A percentile compares a stretch with the other conserved stretches of the same genome.
phyloP scores from a whole-genome alignment of 2,797 vertebrate genomes.

The Paramormyrops hopkinsi region DNA sequence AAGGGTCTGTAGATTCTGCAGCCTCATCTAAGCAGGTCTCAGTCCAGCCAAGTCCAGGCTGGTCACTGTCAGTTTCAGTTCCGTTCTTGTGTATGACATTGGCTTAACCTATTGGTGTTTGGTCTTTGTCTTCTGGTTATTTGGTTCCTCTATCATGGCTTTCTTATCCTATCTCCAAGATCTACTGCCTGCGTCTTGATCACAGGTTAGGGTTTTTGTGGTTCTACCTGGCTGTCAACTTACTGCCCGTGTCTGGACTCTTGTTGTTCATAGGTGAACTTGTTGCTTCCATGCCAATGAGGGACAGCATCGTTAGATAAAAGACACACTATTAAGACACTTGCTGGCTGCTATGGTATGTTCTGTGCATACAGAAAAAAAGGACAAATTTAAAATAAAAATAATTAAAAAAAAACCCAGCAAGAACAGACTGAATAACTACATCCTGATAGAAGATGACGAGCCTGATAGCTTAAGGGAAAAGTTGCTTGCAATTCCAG shows the following conservation, averaged over 20 bases:
- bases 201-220: not conserved
- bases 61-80: not conserved
- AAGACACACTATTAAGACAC: not conserved
- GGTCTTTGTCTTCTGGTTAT: not conserved
- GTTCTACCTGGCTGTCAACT: not conserved
- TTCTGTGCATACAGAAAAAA: not conserved
- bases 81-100: not conserved
- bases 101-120: not conserved
- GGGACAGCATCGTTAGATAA: not conserved
- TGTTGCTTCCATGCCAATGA: not conserved
- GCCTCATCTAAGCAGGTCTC: not conserved
- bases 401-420: not conserved
- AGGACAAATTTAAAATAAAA: not conserved
- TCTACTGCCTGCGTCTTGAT: not conserved
- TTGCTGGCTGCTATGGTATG: not conserved
- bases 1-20: not conserved
- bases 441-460: not conserved
- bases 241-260: not conserved
- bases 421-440: not conserved
- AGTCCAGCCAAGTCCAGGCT: not conserved
- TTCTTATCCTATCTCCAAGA: not conserved
- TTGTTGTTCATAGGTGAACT: not conserved
- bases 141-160: not conserved
- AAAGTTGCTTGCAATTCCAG: not conserved
- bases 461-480: not conserved